phyloP scores from a whole-genome alignment of 1,140 invertebrate genomes.

The Drosophila triauraria region DNA sequence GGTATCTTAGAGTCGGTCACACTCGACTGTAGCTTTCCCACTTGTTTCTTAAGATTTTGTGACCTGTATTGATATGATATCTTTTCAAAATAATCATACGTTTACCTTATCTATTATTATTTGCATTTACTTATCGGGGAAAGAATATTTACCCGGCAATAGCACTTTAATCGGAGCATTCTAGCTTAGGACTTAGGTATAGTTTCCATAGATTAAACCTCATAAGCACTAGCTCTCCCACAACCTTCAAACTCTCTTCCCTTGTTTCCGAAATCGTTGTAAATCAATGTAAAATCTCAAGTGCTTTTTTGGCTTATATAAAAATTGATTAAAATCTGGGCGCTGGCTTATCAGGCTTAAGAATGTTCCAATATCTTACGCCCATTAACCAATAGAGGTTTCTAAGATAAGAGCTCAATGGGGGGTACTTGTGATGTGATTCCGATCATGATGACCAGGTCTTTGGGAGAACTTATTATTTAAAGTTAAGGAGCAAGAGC shows the following conservation, averaged over 20 bases:
- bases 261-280: neutral
- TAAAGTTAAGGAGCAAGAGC: neutral
- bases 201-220: neutral
- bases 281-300: constrained; percentile 18
- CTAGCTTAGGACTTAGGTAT: neutral
- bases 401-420: neutral
- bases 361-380: neutral
- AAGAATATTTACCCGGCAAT: neutral
- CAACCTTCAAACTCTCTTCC: neutral
- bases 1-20: no score
- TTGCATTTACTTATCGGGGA: neutral
- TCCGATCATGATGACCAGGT: neutral
- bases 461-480: neutral
- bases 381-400: neutral
- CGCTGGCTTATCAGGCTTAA: neutral
- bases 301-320: constrained; percentile 6
- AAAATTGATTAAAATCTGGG: constrained; percentile 6
- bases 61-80: neutral
- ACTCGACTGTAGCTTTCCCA: neutral
- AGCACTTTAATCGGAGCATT: neutral
- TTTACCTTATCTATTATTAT: neutral
- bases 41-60: neutral
- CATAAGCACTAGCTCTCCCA: neutral
- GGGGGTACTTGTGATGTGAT: neutral
- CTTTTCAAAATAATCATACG: neutral